Evolutionary conservation across 2,113 vertebrate genomes (phyloP).

Genomic region (Fulica atra): DNA sequence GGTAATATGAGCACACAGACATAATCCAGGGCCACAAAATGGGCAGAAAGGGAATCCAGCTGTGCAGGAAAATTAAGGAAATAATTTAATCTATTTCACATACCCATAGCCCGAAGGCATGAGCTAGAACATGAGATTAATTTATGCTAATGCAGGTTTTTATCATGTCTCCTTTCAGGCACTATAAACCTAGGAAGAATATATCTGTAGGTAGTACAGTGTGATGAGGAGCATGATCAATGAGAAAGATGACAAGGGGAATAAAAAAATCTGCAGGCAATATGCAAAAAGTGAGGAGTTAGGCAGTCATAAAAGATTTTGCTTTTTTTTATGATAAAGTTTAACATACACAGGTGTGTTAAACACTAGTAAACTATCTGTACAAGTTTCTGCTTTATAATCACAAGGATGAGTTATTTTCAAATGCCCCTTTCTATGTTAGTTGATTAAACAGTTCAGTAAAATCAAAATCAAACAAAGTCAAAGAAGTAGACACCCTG

Average conservation of each 20-base stretch:
- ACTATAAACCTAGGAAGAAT: background rate
- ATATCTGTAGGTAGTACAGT: background rate
- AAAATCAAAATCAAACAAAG: constrained; percentile 55
- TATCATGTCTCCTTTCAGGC: background rate
- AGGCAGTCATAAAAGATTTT: background rate
- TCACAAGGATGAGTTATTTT: constrained; percentile 26
- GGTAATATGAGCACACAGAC: background rate
- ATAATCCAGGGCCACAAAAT: background rate
- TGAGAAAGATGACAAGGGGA: background rate
- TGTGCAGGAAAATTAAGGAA: background rate
- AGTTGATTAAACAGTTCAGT: constrained; percentile 24
- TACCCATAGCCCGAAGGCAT: background rate
- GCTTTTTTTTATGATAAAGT: background rate
- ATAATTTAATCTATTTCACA: background rate
- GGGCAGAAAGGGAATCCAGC: background rate
- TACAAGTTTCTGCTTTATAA: background rate
- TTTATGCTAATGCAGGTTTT: background rate
- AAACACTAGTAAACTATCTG: background rate
- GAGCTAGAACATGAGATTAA: background rate
- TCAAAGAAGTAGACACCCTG: background rate
- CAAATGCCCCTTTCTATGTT: background rate
- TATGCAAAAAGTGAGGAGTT: background rate
- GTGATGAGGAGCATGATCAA: background rate
- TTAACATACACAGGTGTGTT: background rate
- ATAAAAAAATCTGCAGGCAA: background rate